These are phyloP conservation scores for Podargus strigoides DNA, from an alignment of 2,797 vertebrate genomes.

Conservation along the genomic window DNA sequence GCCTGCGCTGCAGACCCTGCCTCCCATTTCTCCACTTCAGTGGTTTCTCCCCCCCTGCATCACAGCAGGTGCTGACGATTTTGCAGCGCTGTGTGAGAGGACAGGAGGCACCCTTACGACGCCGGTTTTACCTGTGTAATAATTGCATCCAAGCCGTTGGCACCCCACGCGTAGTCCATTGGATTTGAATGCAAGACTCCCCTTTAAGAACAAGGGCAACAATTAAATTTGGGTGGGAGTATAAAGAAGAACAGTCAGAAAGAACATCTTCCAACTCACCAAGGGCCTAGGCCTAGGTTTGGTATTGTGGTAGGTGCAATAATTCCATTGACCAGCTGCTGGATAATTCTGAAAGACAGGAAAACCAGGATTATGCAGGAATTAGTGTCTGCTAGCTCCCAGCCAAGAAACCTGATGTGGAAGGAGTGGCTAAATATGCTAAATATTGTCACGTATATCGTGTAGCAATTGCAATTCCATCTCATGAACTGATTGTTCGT, in stretches of 20 bases:
- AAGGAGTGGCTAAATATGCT: not conserved
- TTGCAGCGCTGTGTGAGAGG: not conserved
- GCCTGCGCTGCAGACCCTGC: accelerated
- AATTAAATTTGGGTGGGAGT: not conserved
- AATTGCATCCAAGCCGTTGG: conserved; percentile 93
- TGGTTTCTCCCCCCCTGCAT: accelerated
- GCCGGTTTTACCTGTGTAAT: conserved; percentile 88
- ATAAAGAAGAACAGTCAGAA: not conserved
- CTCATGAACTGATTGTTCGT: not conserved
- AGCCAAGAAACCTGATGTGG: accelerated
- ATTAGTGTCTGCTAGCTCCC: not conserved
- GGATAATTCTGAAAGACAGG: conserved; percentile 86
- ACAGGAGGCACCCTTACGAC: accelerated
- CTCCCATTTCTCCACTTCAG: not conserved
- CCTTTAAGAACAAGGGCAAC: conserved; percentile 73
- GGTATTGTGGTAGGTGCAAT: conserved; percentile 95
- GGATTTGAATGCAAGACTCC: conserved; percentile 96
- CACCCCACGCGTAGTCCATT: conserved; percentile 98
- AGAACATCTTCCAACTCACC: conserved; percentile 74
- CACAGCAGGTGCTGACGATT: not conserved
- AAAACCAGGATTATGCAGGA: not conserved
- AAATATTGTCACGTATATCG: not conserved
- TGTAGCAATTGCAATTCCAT: not conserved
- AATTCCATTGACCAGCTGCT: conserved; percentile 95
- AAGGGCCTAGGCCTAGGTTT: conserved; percentile 90